These are phyloP conservation scores for Diadumene lineata DNA, from an alignment of 92 coral and sea anemone genomes.

Conservation along the genomic window DNA sequence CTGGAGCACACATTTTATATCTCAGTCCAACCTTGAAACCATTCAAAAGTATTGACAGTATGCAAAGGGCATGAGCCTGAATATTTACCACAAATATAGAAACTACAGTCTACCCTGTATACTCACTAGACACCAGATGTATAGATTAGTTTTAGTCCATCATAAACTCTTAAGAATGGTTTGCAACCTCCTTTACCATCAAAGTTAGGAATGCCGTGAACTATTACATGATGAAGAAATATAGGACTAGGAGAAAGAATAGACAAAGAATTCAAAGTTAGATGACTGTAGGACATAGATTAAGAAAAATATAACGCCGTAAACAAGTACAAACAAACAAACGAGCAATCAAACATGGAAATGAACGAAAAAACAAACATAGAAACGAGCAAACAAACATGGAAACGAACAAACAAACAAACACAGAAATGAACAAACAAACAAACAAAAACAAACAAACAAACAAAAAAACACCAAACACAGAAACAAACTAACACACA, in stretches of 20 bases:
- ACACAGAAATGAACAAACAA: background rate
- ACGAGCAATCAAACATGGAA: background rate
- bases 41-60: no score
- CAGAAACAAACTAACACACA: background rate
- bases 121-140: slow-evolving; percentile 97
- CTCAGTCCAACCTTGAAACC: no score
- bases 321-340: no score
- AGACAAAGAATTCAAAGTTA: background rate
- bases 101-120: background rate
- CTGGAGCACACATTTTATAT: no score
- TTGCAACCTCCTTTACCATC: slow-evolving; percentile 95
- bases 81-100: no score
- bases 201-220: slow-evolving; percentile 89
- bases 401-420: background rate
- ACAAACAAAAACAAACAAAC: slow-evolving; percentile 70
- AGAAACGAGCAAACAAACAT: background rate
- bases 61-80: no score
- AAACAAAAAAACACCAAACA: slow-evolving; percentile 51
- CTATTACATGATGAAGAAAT: slow-evolving; percentile 86
- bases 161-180: slow-evolving; percentile 89
- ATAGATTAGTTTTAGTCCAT: slow-evolving; percentile 81
- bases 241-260: slow-evolving; percentile 48
- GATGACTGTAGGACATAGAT: no score
- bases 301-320: no score
- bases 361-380: background rate